These are phyloP conservation scores for Acanthiza pusilla DNA, from an alignment of 2,797 vertebrate genomes.

Conservation along the genomic window DNA sequence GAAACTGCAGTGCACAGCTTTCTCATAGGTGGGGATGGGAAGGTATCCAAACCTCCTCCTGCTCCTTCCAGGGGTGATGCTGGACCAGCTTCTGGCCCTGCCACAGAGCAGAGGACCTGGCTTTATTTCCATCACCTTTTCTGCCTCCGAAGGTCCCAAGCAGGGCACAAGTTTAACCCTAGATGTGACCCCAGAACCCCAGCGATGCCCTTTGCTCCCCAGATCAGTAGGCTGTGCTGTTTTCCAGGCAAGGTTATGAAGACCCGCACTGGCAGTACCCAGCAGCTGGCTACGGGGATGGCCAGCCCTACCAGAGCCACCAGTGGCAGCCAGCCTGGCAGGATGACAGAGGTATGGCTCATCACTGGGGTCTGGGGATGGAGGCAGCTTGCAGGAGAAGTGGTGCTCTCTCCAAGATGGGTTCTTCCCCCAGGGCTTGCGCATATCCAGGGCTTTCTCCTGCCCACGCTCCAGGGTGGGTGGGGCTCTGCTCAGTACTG, in stretches of 20 bases:
- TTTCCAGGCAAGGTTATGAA: conserved; percentile 78
- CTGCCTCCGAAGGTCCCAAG: background rate
- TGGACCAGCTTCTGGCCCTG: background rate
- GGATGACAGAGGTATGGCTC: conserved; percentile 64
- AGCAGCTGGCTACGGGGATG: conserved; percentile 65
- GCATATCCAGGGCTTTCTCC: background rate
- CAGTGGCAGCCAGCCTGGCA: background rate
- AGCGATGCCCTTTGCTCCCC: background rate
- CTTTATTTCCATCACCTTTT: background rate
- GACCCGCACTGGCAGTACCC: conserved; percentile 63
- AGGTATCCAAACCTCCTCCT: background rate
- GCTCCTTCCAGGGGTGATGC: background rate
- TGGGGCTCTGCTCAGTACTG: background rate
- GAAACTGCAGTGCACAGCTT: background rate
- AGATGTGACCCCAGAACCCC: background rate
- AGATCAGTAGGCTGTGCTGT: background rate
- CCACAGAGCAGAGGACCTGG: background rate
- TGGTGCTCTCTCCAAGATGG: background rate
- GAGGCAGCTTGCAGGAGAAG: background rate
- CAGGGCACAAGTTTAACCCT: background rate
- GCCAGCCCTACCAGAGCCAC: conserved; percentile 50
- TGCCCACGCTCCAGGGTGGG: accelerated
- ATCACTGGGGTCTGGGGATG: background rate
- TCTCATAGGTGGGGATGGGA: background rate
- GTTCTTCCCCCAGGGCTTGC: background rate